phyloP scores from a whole-genome alignment of 2,888 invertebrate species.

The Meiosimyza decipiens region DNA sequence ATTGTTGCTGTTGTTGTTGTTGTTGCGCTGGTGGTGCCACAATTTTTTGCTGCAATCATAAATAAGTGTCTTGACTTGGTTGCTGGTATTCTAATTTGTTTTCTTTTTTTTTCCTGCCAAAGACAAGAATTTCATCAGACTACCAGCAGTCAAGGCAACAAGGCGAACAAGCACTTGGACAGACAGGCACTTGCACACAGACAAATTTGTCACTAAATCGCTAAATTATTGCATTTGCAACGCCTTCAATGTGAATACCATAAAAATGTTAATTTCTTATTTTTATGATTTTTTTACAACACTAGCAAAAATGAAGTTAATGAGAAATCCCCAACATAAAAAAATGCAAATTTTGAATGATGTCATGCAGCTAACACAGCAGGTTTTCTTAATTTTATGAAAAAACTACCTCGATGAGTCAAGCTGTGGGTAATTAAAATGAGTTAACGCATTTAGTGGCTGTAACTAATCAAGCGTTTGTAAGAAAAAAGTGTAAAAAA shows the following conservation, averaged over 20 bases:
- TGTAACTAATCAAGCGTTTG: no score
- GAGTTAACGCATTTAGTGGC: no score
- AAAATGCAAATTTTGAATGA: background rate
- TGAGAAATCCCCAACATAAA: background rate
- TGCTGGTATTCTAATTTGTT: slow-evolving; percentile 19
- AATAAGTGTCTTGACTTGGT: background rate
- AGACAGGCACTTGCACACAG: background rate
- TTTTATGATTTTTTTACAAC: slow-evolving; percentile 5
- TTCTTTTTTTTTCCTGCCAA: background rate
- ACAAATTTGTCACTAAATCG: background rate
- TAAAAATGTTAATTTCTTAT: no score
- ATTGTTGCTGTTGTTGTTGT: no score
- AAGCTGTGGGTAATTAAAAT: no score
- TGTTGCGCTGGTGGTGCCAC: background rate
- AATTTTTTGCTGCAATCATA: slow-evolving; percentile 12
- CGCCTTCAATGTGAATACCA: slow-evolving; percentile 13
- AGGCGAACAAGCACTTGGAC: background rate
- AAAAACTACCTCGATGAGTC: no score
- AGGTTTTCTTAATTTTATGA: no score
- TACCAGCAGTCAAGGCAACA: no score
- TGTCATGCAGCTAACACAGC: no score
- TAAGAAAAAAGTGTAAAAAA: no score
- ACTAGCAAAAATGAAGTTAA: background rate
- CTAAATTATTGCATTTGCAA: slow-evolving; percentile 13
- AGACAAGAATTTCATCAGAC: no score